Conservation (phyloP, 2,113 vertebrate species). For the Tychaedon coryphoeus region DNA sequence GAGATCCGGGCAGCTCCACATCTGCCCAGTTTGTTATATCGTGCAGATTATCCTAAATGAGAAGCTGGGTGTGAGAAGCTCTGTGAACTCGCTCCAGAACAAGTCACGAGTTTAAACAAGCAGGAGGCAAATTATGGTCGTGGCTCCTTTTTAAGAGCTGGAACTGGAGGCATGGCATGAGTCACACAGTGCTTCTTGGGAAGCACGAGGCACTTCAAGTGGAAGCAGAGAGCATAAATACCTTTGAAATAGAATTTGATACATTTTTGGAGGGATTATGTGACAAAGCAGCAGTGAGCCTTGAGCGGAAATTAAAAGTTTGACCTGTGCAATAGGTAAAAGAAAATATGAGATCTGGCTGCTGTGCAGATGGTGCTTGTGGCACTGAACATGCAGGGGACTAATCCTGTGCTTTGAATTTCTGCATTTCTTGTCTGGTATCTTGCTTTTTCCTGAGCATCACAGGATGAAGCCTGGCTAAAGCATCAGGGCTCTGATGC, state of each 20-base stretch:
- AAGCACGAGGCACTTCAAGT: neutral
- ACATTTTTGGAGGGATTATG: neutral
- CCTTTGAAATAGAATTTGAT: neutral
- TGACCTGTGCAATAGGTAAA: neutral
- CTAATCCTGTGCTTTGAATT: neutral
- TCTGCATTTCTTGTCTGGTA: neutral
- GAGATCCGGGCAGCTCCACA: neutral
- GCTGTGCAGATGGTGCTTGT: neutral
- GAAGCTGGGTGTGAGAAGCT: neutral
- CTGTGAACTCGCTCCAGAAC: neutral
- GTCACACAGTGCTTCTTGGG: neutral
- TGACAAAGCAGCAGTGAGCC: neutral
- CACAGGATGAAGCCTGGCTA: neutral
- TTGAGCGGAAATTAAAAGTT: neutral
- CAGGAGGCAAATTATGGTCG: neutral
- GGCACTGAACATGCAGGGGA: neutral
- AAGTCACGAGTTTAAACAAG: neutral
- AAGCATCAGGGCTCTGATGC: neutral
- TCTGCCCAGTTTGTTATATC: rapidly evolving
- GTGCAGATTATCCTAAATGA: neutral
- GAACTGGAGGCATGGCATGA: neutral
- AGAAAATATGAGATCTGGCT: neutral
- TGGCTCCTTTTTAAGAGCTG: neutral
- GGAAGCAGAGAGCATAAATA: neutral
- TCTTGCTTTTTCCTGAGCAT: neutral